Evolutionary conservation across 2,797 vertebrate species (phyloP).

Genomic region (Podarcis lilfordi): DNA sequence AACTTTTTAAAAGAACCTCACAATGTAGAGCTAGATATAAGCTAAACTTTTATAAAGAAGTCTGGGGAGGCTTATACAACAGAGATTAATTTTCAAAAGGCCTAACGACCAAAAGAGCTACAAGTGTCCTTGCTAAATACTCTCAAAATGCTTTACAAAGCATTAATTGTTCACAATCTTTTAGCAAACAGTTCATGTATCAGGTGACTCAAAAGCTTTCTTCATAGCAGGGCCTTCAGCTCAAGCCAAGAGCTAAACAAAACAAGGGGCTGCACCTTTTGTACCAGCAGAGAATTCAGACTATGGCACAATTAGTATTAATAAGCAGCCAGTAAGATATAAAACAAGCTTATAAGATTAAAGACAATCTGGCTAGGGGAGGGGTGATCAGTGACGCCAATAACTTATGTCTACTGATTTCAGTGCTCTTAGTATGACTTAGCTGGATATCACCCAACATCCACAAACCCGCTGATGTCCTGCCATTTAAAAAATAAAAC

Average conservation of each 20-base stretch:
- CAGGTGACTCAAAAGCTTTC: slow-evolving; percentile 68
- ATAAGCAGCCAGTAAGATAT: slow-evolving; percentile 31
- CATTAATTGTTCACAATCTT: slow-evolving; percentile 68
- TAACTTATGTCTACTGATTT: neutral
- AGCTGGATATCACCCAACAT: neutral
- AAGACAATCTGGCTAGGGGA: neutral
- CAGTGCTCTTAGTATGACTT: too few relatives aligned
- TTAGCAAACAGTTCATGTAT: slow-evolving; percentile 84
- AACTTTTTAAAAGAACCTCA: slow-evolving; percentile 2
- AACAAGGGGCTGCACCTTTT: slow-evolving; percentile 58
- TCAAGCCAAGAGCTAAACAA: slow-evolving; percentile 42
- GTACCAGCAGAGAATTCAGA: slow-evolving; percentile 39
- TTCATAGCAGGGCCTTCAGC: slow-evolving; percentile 52
- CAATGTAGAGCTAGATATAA: slow-evolving; percentile 24
- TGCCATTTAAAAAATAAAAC: neutral
- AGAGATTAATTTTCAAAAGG: slow-evolving; percentile 61
- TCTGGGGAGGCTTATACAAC: slow-evolving; percentile 50
- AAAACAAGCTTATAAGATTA: neutral
- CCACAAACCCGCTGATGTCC: neutral
- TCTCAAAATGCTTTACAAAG: slow-evolving; percentile 69
- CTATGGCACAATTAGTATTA: slow-evolving; percentile 50
- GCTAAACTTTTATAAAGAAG: slow-evolving; percentile 45
- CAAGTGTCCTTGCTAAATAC: slow-evolving; percentile 66
- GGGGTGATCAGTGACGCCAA: too few relatives aligned
- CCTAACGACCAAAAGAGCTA: slow-evolving; percentile 60